A percentile compares a stretch with the other conserved stretches of the same genome.
These are phyloP conservation scores for Toxotes chatareus DNA, from an alignment of 2,113 vertebrate species.

Conservation along the genomic window DNA sequence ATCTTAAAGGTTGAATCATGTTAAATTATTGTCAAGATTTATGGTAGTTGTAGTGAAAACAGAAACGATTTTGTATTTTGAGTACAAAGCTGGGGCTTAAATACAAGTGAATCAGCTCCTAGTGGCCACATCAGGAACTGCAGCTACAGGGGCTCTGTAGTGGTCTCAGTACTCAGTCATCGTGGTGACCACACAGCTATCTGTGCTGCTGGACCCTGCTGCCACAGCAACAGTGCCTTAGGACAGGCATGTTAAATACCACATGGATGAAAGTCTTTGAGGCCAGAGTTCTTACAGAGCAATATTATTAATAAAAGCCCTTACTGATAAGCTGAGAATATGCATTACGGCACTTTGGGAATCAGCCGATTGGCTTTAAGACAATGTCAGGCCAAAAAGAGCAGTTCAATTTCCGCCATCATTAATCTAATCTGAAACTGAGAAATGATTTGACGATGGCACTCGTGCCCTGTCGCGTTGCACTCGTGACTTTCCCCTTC, in stretches of 20 bases:
- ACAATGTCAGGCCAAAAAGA: constrained; percentile 50
- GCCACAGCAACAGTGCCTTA: constrained; percentile 49
- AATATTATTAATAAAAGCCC: constrained; percentile 58
- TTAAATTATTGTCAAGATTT: too few species aligned
- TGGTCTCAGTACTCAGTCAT: not conserved
- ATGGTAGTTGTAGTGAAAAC: too few species aligned
- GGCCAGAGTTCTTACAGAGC: constrained; percentile 40
- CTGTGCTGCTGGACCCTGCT: constrained; percentile 58
- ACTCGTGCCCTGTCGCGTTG: constrained; percentile 5
- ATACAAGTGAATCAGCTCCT: not conserved
- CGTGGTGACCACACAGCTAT: constrained; percentile 25
- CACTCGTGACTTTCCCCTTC: constrained; percentile 5
- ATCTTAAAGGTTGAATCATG: too few species aligned
- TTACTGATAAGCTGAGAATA: constrained; percentile 61
- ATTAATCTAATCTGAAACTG: constrained; percentile 80
- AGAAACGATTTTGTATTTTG: too few species aligned
- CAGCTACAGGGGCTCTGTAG: constrained; percentile 8
- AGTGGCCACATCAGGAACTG: not conserved
- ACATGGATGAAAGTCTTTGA: constrained; percentile 11
- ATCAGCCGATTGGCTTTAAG: constrained; percentile 55
- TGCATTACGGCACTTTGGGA: constrained; percentile 55
- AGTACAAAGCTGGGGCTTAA: too few species aligned
- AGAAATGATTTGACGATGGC: constrained; percentile 60
- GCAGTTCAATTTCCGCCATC: constrained; percentile 70
- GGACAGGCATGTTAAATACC: constrained; percentile 59